These are phyloP conservation scores for Tichodroma muraria DNA, from an alignment of 2,113 vertebrate species.

Conservation along the genomic window DNA sequence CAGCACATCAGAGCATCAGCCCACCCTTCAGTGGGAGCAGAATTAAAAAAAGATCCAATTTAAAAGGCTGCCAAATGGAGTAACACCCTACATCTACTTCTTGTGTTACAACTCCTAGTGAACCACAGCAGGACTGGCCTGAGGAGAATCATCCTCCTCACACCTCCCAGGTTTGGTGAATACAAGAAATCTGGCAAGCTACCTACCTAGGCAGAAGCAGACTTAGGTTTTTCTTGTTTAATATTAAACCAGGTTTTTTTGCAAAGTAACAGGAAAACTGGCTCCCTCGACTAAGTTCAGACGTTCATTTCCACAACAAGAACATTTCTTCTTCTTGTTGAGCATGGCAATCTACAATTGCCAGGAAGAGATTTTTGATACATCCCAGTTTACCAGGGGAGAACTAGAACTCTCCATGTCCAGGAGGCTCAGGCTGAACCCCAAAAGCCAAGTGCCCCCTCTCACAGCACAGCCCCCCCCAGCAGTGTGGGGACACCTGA, in stretches of 20 bases:
- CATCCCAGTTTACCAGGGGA: too few relatives aligned
- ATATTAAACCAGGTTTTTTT: neutral
- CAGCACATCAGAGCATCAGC: neutral
- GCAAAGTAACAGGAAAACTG: neutral
- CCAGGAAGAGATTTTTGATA: accelerated
- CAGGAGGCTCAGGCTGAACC: neutral
- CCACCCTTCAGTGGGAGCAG: neutral
- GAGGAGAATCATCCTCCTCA: neutral
- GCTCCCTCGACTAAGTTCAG: neutral
- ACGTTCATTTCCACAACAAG: neutral
- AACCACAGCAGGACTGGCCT: neutral
- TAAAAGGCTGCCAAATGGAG: neutral
- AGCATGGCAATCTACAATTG: too few relatives aligned
- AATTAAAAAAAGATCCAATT: neutral
- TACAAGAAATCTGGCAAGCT: neutral
- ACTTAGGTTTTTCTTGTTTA: neutral
- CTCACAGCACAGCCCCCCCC: neutral
- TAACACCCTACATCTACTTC: neutral
- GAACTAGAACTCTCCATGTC: neutral
- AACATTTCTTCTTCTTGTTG: too few relatives aligned
- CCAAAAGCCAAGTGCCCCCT: neutral
- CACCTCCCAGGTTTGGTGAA: neutral
- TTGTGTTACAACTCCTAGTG: neutral
- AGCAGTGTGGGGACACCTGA: too few relatives aligned
- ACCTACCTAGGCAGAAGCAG: neutral